phyloP scores from a whole-genome alignment of 2,113 vertebrate genomes.

The Labrus mixtus region DNA sequence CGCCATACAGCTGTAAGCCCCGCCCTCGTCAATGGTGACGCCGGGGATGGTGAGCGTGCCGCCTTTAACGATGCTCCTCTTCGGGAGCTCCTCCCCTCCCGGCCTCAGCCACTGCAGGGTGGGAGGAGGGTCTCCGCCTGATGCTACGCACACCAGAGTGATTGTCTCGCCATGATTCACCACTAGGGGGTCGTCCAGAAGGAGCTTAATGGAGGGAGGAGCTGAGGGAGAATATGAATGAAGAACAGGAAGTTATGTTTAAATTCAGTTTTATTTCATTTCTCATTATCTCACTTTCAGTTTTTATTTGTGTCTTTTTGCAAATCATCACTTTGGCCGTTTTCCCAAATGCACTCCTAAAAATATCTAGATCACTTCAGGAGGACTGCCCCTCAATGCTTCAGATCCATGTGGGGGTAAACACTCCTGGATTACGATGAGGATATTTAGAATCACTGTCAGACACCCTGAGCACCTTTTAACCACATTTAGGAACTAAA shows the following conservation, averaged over 20 bases:
- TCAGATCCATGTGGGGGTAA: too few relatives aligned
- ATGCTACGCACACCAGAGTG: slow-evolving; percentile 63
- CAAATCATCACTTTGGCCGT: too few relatives aligned
- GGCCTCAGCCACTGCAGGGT: slow-evolving; percentile 54
- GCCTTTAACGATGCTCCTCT: slow-evolving; percentile 45
- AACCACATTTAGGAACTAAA: too few relatives aligned
- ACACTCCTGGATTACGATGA: too few relatives aligned
- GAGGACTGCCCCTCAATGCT: too few relatives aligned
- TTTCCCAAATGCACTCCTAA: too few relatives aligned
- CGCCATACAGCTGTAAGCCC: slow-evolving; percentile 71
- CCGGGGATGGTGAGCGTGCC: slow-evolving; percentile 68
- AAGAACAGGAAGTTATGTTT: background rate
- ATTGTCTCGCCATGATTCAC: slow-evolving; percentile 66
- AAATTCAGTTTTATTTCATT: background rate
- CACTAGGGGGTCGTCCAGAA: slow-evolving; percentile 73
- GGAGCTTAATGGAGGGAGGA: slow-evolving; percentile 68
- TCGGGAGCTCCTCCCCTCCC: slow-evolving; percentile 62
- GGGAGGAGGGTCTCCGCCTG: slow-evolving; percentile 66
- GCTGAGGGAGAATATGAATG: slow-evolving; percentile 32
- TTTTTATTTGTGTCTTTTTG: too few relatives aligned
- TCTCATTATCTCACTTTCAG: too few relatives aligned
- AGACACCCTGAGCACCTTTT: too few relatives aligned
- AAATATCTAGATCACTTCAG: too few relatives aligned
- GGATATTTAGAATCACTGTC: too few relatives aligned
- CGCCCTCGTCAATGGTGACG: slow-evolving; percentile 57